Base-by-base conservation (phyloP, 2,113 vertebrate genomes). In the Paraplagusia blochii region DNA sequence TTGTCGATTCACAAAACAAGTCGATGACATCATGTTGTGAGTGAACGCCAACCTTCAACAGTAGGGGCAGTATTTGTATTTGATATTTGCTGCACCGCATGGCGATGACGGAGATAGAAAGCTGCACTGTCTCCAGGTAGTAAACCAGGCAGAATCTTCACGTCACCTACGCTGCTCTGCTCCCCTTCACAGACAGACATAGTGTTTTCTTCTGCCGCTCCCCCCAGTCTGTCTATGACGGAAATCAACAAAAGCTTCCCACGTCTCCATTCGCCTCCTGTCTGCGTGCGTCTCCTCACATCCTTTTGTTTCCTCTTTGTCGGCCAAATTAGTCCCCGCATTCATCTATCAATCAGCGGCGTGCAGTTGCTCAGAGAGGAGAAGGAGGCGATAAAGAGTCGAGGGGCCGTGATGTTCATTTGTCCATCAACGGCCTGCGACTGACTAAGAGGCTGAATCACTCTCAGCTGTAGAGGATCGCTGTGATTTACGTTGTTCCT, bases 341-440 rank as follows among this genome's bases (percentile, higher is more conserved):
- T 82, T 87, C 73, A 76, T 58, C 81, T 72, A 60, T 88, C 85
- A 84, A 77, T 85, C 80, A 84, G 54, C 15, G n/a, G 0, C 34
- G 54, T 11, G 55, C 49, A 39, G 71, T 53, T 56, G 12, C 49
- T 69, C 55, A 47, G 42, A 68, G 46, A 46, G 66, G 72, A 59
- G 44, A 13, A 51, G 70, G 46, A 71, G 22, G 22, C 22, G 66
- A 80, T 66, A 75, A 71, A 67, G 79, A 78, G 69, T 49, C 53
- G 35, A 69, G 49, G 49, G 22, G 66, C 63, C 55, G 76, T 44
- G 58, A 70, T 53, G 48, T 63, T 63, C 66, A 75, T 74, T 77
- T 77, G 64, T 81, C 67, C 57, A 53, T 85, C 80, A 78, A 47
- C 76, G 69, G 54, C 39, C 60, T 63, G 53, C 40, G 8, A 53